A percentile compares a stretch with the other conserved stretches of the same genome.
Evolutionary conservation across 2,797 vertebrate genomes (phyloP).

Genomic region (Notolabrus celidotus): DNA sequence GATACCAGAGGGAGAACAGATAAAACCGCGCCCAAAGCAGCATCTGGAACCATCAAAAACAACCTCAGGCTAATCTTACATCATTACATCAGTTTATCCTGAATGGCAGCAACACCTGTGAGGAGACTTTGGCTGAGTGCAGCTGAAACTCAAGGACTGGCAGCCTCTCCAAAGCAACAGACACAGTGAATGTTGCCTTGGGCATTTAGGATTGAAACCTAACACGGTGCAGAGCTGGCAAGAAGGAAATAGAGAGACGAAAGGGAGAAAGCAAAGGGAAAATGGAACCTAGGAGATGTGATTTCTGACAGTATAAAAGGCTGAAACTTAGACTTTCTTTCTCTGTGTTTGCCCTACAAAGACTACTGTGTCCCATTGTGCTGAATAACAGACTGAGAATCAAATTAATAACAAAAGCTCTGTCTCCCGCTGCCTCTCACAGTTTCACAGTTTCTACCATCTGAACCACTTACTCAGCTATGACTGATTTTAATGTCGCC

Average conservation of each 20-base stretch:
- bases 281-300: background rate
- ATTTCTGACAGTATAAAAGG: slow-evolving; percentile 17
- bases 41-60: slow-evolving; percentile 10
- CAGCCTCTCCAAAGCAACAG: background rate
- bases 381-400: background rate
- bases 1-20: slow-evolving; percentile 21
- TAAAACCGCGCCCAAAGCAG: slow-evolving; percentile 4
- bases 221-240: slow-evolving; percentile 6
- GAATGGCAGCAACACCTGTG: slow-evolving; percentile 17
- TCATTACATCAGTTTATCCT: slow-evolving; percentile 14
- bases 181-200: slow-evolving; percentile 11
- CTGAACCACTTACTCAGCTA: background rate
- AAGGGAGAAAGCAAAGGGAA: background rate
- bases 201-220: slow-evolving; percentile 2
- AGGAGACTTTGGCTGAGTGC: slow-evolving; percentile 20
- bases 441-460: background rate
- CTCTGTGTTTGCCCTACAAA: no score
- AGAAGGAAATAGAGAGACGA: background rate
- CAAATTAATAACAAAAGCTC: background rate
- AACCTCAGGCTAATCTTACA: slow-evolving; percentile 27
- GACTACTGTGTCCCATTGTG: background rate
- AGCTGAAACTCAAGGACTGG: slow-evolving; percentile 27
- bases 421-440: background rate
- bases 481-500: background rate
- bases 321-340: background rate